Conservation (phyloP, 2,797 vertebrate species). For the Denticeps clupeoides region DNA sequence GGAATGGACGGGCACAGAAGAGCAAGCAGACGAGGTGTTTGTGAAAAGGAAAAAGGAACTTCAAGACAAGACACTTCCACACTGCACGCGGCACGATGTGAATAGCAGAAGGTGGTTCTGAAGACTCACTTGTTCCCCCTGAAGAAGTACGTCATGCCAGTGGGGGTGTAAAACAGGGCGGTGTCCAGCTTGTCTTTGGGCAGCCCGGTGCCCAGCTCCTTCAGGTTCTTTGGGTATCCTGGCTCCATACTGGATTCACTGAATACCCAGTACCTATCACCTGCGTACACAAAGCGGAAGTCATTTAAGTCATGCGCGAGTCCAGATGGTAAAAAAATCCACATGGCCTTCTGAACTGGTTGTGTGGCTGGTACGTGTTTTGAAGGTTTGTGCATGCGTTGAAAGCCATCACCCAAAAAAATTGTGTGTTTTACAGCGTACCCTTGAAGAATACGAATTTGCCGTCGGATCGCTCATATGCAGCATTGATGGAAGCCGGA, state of each 20-base stretch:
- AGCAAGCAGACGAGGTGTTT: neutral
- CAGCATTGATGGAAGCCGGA: constrained; percentile 73
- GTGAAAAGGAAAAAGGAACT: too few species aligned
- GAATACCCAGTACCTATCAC: constrained; percentile 81
- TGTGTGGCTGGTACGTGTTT: too few species aligned
- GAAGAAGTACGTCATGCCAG: constrained; percentile 85
- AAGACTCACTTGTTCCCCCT: constrained; percentile 72
- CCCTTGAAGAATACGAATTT: constrained; percentile 92
- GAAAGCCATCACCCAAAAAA: neutral
- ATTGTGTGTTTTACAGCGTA: constrained; percentile 25
- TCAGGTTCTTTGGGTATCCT: constrained; percentile 73
- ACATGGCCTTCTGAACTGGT: neutral
- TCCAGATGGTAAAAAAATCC: too few species aligned
- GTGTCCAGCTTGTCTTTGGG: constrained; percentile 78
- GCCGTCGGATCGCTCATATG: constrained; percentile 77
- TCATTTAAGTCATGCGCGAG: too few species aligned
- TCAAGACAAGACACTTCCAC: too few species aligned
- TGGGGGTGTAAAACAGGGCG: constrained; percentile 78
- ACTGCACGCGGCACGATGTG: too few species aligned
- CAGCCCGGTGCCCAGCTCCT: constrained; percentile 68
- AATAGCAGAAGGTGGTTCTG: neutral
- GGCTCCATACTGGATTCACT: constrained; percentile 73
- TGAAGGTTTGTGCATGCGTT: too few species aligned
- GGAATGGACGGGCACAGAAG: neutral
- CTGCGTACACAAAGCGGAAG: too few species aligned